Base-by-base conservation (phyloP, 2,797 vertebrate species). In the Tragopan temminckii region DNA sequence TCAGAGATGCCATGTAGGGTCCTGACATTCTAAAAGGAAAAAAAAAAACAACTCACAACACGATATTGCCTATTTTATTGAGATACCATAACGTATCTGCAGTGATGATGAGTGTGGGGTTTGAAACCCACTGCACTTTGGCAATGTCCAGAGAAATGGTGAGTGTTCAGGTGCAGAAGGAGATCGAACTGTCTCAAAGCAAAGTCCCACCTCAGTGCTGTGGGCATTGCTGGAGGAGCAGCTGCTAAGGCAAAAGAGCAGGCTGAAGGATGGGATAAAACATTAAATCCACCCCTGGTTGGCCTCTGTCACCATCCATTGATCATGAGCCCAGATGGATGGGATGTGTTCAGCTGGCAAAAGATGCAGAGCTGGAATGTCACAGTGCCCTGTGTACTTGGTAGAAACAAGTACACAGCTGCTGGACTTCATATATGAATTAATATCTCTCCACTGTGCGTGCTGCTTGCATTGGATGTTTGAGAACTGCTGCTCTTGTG, bases 401-500 rank as follows among this genome's bases (percentile, higher is more conserved):
- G 2, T 16, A 36, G 24, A 72, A 55, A 25, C 27, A 50, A 45
- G 46, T 13, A 31, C 40, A 4, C 15, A 52, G 70, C 79, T 95
- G 66, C 88, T 72, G 38, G 55, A 15, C 55, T 82, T 63, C 0
- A 20, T 42, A 31, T 5, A 71, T 18, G 57, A 83, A 85, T 88
- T 76, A 74, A 59, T 82, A 17, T n/a, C 62, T 77, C 70, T 67
- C 55, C 5, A 27, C 84, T 63, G 5, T 4, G 3, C 57, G 14
- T 21, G 33, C 52, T 71, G 69, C 84, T 11, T 27, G 82, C 52
- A 24, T 66, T 24, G 46, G 13, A 48, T 7, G 12, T 46, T 72
- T 75, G 93, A 82, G 92, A 93, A 59, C 66, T 93, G 93, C 75
- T 94, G 52, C 15, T 90, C 63, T 24, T 61, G 64, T 70, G 64